Percentiles rank a stretch among this genome's conserved stretches.
These are phyloP conservation scores for Rhynchophorus ferrugineus DNA, from an alignment of 1,140 invertebrate species.

Conservation along the genomic window DNA sequence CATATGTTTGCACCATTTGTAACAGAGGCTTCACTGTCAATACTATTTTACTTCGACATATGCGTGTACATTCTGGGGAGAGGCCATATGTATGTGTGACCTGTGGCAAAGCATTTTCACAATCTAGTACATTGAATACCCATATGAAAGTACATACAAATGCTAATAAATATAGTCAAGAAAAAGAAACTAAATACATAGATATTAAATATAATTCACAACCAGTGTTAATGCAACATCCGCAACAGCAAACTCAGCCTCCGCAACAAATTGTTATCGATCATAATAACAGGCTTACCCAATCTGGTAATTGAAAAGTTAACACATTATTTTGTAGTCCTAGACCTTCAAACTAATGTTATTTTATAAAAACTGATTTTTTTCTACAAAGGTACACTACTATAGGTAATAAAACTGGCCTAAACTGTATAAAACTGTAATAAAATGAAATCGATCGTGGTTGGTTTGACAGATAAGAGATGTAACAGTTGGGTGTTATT, in stretches of 20 bases:
- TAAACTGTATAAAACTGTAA: no score
- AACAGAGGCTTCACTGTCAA: conserved; percentile 48
- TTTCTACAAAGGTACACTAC: no score
- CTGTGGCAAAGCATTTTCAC: conserved; percentile 44
- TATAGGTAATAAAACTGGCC: no score
- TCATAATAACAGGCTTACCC: conserved; percentile 15
- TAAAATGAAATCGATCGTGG: no score
- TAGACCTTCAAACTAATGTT: no score
- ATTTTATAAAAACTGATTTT: no score
- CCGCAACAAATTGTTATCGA: conserved; percentile 21
- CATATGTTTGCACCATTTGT: conserved; percentile 57
- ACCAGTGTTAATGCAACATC: conserved; percentile 10
- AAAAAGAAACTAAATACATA: conserved; percentile 24
- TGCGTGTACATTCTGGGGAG: conserved; percentile 50
- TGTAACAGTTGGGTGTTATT: no score
- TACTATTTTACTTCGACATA: conserved; percentile 41
- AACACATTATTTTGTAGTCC: no score
- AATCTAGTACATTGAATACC: conserved; percentile 39
- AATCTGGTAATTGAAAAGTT: conserved; percentile 18
- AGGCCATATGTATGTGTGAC: conserved; percentile 52
- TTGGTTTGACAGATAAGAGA: no score
- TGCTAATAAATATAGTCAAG: conserved; percentile 30
- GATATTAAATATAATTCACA: conserved; percentile 16
- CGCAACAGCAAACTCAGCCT: conserved; percentile 18
- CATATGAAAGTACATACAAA: conserved; percentile 38